phyloP scores from a whole-genome alignment of 2,113 vertebrate species.

The Octodon degus region DNA sequence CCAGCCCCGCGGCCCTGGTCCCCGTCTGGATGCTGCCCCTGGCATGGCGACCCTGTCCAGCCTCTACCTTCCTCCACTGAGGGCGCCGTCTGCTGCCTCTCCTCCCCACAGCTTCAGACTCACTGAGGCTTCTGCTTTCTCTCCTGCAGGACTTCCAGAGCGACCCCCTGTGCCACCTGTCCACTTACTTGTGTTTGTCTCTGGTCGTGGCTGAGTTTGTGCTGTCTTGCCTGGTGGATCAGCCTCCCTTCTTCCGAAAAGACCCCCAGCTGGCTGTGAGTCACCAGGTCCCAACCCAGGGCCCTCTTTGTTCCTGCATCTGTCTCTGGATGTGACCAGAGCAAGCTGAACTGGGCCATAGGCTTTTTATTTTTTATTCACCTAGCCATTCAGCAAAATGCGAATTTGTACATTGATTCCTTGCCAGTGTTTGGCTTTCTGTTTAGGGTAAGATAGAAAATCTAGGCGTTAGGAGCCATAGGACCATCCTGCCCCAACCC shows the following conservation, averaged over 20 bases:
- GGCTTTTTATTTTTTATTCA: neutral
- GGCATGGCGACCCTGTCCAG: neutral
- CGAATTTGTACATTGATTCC: fast-evolving
- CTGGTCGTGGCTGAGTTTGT: constrained; percentile 91
- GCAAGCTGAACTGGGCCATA: neutral
- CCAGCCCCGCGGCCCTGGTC: too few relatives aligned
- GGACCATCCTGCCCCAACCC: neutral
- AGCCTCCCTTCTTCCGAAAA: constrained; percentile 89
- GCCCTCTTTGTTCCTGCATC: neutral
- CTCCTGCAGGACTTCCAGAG: constrained; percentile 88
- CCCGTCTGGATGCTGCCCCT: neutral
- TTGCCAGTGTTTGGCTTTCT: fast-evolving
- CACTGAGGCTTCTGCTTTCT: neutral
- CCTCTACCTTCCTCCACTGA: too few relatives aligned
- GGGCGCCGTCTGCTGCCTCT: neutral
- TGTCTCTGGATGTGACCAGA: fast-evolving
- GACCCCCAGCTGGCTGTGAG: constrained; percentile 86
- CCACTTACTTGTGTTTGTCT: constrained; percentile 89
- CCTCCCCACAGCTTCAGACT: neutral
- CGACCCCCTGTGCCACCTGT: constrained; percentile 88
- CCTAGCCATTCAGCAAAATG: neutral
- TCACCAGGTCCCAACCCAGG: neutral
- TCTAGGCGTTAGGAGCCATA: neutral
- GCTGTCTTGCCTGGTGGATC: constrained; percentile 93
- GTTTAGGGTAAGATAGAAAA: neutral